These are phyloP conservation scores for Drosophila histrio DNA, from an alignment of 2,888 invertebrate genomes.

Conservation along the genomic window DNA sequence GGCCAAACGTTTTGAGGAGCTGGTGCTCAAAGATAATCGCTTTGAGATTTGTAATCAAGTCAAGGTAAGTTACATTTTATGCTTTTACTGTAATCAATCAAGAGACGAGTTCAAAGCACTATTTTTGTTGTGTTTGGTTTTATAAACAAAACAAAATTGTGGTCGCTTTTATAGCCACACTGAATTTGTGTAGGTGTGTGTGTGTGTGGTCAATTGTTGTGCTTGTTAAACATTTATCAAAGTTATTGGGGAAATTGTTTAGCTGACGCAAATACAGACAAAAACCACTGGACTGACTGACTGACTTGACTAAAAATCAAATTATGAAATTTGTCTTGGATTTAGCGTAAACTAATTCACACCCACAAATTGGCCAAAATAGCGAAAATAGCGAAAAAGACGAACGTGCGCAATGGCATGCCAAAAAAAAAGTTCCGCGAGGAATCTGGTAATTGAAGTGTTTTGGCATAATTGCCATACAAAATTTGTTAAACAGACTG, in stretches of 20 bases:
- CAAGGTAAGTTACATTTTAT: conserved; percentile 86
- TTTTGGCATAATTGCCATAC: conserved; percentile 68
- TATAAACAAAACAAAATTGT: conserved; percentile 33
- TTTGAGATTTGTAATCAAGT: conserved; percentile 97
- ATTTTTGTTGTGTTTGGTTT: conserved; percentile 19
- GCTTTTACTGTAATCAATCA: conserved; percentile 56
- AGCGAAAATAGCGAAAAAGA: conserved; percentile 13
- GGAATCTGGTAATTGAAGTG: conserved; percentile 61
- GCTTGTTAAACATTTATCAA: conserved; percentile 50
- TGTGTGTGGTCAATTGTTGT: conserved; percentile 27
- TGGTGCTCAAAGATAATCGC: conserved; percentile 91
- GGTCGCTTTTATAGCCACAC: conserved; percentile 31
- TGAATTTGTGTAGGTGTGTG: conserved; percentile 14
- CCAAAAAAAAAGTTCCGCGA: conserved; percentile 38
- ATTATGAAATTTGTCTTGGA: conserved; percentile 48
- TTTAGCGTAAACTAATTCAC: conserved; percentile 44
- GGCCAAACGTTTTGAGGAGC: conserved; percentile 94
- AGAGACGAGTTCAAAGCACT: conserved; percentile 64
- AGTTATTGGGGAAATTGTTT: conserved; percentile 26
- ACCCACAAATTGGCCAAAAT: conserved; percentile 11
- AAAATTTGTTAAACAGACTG: conserved; percentile 30
- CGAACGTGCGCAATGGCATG: conserved; percentile 62
- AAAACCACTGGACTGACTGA: conserved; percentile 55
- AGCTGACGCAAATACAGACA: conserved; percentile 48
- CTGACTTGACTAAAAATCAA: conserved; percentile 49